Evolutionary conservation across 1,140 invertebrate species (phyloP).

Genomic region (Drosophila nikananu): DNA sequence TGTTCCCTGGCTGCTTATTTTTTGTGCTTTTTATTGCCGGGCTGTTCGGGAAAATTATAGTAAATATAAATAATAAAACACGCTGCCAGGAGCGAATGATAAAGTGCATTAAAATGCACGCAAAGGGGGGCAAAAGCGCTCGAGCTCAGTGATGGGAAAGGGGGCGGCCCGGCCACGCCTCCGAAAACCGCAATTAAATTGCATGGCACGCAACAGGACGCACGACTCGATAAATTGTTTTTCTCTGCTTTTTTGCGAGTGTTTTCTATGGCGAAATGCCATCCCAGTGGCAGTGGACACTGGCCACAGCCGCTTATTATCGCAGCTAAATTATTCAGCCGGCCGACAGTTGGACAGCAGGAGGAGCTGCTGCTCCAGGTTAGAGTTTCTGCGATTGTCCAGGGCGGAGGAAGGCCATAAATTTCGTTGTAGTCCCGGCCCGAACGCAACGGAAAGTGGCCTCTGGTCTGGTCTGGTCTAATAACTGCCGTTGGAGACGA

Average conservation of each 20-base stretch:
- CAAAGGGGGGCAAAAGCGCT: constrained; percentile 28
- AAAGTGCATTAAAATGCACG: constrained; percentile 80
- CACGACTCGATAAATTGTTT: constrained; percentile 78
- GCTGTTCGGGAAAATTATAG: constrained; percentile 70
- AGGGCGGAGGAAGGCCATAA: constrained; percentile 32
- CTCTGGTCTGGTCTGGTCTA: constrained; percentile 28
- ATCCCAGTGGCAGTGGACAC: constrained; percentile 23
- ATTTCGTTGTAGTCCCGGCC: constrained; percentile 26
- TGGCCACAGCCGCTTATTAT: constrained; percentile 65
- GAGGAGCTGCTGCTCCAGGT: constrained; percentile 7
- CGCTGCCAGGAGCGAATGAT: constrained; percentile 66
- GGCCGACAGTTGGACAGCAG: constrained; percentile 40
- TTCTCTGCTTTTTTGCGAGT: constrained; percentile 9
- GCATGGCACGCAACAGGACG: constrained; percentile 78
- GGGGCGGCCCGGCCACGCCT: constrained; percentile 58
- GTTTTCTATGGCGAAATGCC: constrained; percentile 44
- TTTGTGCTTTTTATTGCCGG: constrained; percentile 41
- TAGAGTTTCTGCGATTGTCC: constrained; percentile 33
- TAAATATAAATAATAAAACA: constrained; percentile 84
- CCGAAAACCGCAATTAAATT: constrained; percentile 67
- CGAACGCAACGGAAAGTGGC: constrained; percentile 21
- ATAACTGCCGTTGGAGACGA: constrained; percentile 36
- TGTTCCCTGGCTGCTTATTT: constrained; percentile 34
- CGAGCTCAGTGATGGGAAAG: constrained; percentile 3
- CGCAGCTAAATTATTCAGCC: constrained; percentile 73